Conservation (phyloP, 2,797 vertebrate genomes). For the Notoglanidium macrostoma region DNA sequence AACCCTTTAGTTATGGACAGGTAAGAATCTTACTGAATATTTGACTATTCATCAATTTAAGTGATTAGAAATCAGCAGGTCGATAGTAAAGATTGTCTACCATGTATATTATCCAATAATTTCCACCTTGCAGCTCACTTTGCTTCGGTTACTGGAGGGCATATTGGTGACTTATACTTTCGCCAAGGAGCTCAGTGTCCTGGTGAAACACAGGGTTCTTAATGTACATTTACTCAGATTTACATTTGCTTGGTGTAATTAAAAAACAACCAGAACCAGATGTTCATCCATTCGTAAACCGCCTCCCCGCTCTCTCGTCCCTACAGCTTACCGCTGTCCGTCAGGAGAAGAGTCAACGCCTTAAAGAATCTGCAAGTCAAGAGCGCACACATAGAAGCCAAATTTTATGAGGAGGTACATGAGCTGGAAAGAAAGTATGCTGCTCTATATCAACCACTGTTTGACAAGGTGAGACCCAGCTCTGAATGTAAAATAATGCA, state of each 20-base stretch:
- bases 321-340: slow-evolving; percentile 84
- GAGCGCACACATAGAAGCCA: slow-evolving; percentile 86
- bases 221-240: background rate
- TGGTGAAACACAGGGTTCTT: background rate
- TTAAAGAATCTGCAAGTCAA: slow-evolving; percentile 89
- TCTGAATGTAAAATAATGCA: background rate
- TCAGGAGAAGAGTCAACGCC: slow-evolving; percentile 86
- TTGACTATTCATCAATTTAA: too few species aligned
- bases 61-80: background rate
- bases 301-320: background rate
- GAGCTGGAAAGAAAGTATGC: slow-evolving; percentile 88
- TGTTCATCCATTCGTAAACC: slow-evolving; percentile 38
- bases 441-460: slow-evolving; percentile 84
- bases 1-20: slow-evolving; percentile 85
- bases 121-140: too few species aligned
- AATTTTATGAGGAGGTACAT: slow-evolving; percentile 88
- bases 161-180: background rate
- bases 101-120: background rate
- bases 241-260: background rate
- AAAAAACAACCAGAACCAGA: background rate
- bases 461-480: slow-evolving; percentile 80
- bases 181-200: background rate
- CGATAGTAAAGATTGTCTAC: background rate
- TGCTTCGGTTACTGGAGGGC: background rate
- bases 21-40: slow-evolving; percentile 65